Evolutionary conservation across 2,888 invertebrate species (phyloP).

Genomic region (Glaucopsyche alexis): DNA sequence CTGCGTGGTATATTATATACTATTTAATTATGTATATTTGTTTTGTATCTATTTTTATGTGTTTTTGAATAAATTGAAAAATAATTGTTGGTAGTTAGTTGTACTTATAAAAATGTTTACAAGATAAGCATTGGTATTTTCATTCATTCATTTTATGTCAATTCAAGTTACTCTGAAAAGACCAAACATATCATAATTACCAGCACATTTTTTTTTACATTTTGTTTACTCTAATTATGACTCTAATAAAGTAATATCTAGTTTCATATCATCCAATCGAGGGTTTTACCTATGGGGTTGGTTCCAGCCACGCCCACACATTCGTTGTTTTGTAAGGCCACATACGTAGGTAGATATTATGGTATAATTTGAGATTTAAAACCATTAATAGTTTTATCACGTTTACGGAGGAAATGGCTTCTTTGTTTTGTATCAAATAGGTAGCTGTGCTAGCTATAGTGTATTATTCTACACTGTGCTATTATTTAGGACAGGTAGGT

Average conservation of each 20-base stretch:
- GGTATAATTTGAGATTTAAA: no score
- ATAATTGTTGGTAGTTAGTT: no score
- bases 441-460: not conserved
- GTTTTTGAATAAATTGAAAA: no score
- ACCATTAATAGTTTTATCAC: not conserved
- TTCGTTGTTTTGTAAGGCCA: not conserved
- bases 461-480: no score
- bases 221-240: not conserved
- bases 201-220: not conserved
- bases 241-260: not conserved
- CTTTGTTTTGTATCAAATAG: not conserved
- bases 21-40: no score
- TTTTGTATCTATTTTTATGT: no score
- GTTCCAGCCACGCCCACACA: not conserved
- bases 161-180: not conserved
- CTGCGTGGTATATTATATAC: no score
- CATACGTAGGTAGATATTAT: no score
- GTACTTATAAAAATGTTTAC: no score
- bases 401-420: not conserved
- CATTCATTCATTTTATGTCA: no score
- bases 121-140: no score
- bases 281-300: slow-evolving; percentile 9
- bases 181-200: not conserved
- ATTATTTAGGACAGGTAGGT: no score
- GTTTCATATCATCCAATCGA: not conserved